Conservation (phyloP, 2,113 vertebrate genomes). For the Athene noctua region DNA sequence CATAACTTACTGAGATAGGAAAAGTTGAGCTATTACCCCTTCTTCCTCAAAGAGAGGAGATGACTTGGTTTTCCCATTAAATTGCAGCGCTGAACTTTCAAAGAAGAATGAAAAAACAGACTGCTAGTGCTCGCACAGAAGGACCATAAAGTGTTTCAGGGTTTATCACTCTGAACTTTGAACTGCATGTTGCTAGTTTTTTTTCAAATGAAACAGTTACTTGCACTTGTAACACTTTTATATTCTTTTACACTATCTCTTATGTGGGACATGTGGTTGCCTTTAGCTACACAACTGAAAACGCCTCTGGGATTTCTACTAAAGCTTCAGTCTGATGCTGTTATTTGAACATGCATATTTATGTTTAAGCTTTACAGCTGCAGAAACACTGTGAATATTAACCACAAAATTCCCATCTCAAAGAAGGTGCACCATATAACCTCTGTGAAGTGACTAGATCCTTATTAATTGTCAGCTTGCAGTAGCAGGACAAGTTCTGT, state of each 20-base stretch:
- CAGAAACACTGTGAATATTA: conserved; percentile 35
- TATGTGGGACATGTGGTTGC: neutral
- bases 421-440: neutral
- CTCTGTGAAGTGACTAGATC: neutral
- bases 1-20: neutral
- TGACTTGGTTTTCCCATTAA: neutral
- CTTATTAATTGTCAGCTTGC: neutral
- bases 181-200: neutral
- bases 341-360: conserved; percentile 48
- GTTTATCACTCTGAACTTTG: neutral
- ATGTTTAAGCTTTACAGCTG: neutral
- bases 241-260: neutral
- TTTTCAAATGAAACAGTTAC: neutral
- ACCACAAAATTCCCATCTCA: conserved; percentile 1
- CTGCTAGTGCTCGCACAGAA: neutral
- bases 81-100: neutral
- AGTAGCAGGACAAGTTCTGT: neutral
- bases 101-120: neutral
- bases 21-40: neutral
- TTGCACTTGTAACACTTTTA: neutral
- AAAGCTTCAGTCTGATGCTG: conserved; percentile 7
- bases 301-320: conserved; percentile 1
- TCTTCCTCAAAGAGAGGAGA: neutral
- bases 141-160: neutral
- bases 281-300: conserved; percentile 47